These are phyloP conservation scores for Margaritifera margaritifera DNA, from an alignment of 2,888 invertebrate genomes.

Conservation along the genomic window DNA sequence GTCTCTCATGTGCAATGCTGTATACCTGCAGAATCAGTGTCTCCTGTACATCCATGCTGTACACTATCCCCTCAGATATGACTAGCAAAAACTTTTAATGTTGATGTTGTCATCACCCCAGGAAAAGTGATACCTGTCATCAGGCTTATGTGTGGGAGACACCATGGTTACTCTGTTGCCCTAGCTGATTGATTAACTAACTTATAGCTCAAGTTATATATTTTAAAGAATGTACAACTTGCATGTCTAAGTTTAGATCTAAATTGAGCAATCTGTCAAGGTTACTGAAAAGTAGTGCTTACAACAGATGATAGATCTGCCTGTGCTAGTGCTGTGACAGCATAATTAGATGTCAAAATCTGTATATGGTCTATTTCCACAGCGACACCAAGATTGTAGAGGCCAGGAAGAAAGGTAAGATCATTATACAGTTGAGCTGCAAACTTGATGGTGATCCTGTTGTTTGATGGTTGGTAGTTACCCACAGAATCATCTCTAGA, in stretches of 20 bases:
- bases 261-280: neutral
- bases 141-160: no score
- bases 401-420: slow-evolving; percentile 11
- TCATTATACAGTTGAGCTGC: slow-evolving; percentile 49
- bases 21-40: no score
- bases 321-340: slow-evolving; percentile 28
- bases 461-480: slow-evolving; percentile 20
- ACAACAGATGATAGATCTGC: slow-evolving; percentile 27
- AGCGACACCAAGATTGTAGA: slow-evolving; percentile 54
- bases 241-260: neutral
- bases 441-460: slow-evolving; percentile 50
- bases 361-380: slow-evolving; percentile 54
- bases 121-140: no score
- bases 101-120: no score
- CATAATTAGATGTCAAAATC: slow-evolving; percentile 59
- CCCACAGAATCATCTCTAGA: slow-evolving; percentile 29
- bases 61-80: no score
- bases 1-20: no score
- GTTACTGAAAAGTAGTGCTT: slow-evolving; percentile 6
- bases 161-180: no score
- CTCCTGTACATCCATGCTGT: no score
- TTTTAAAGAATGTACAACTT: no score
- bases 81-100: no score
- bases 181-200: no score
- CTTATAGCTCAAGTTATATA: no score